Conservation (phyloP, 2,113 vertebrate species). For the Tenebrosternarchus preto region DNA sequence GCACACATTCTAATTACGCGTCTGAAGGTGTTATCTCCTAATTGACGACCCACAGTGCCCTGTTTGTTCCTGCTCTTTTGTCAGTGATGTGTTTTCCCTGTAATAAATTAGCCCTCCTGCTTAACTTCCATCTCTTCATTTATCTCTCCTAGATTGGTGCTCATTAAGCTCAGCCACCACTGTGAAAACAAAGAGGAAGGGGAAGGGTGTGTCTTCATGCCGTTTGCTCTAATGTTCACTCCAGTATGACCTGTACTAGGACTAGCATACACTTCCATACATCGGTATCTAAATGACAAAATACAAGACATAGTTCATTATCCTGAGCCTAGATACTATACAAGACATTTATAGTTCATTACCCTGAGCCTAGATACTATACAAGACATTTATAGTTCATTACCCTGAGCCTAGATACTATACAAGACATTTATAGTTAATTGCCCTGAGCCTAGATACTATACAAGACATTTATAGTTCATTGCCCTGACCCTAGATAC, state of each 20-base stretch:
- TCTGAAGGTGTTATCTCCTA: constrained; percentile 43
- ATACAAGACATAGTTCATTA: too few species aligned
- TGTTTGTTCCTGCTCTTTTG: constrained; percentile 7
- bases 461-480: too few species aligned
- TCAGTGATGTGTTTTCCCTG: constrained; percentile 23
- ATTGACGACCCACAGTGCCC: constrained; percentile 40
- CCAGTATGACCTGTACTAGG: neutral
- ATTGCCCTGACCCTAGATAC: too few species aligned
- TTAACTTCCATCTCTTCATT: constrained; percentile 31
- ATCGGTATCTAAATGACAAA: too few species aligned
- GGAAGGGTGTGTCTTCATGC: neutral
- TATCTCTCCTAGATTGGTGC: neutral
- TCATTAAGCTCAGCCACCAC: constrained; percentile 26
- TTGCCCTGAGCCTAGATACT: too few species aligned
- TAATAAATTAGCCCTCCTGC: constrained; percentile 31
- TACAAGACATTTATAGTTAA: too few species aligned
- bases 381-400: too few species aligned
- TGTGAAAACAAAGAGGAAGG: neutral
- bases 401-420: too few species aligned
- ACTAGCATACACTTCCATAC: too few species aligned
- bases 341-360: too few species aligned
- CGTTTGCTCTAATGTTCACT: constrained; percentile 8
- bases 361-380: too few species aligned
- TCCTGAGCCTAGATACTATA: too few species aligned
- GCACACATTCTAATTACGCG: constrained; percentile 37